Evolutionary conservation across 2,113 vertebrate genomes (phyloP).

Genomic region (Halichoeres trimaculatus): DNA sequence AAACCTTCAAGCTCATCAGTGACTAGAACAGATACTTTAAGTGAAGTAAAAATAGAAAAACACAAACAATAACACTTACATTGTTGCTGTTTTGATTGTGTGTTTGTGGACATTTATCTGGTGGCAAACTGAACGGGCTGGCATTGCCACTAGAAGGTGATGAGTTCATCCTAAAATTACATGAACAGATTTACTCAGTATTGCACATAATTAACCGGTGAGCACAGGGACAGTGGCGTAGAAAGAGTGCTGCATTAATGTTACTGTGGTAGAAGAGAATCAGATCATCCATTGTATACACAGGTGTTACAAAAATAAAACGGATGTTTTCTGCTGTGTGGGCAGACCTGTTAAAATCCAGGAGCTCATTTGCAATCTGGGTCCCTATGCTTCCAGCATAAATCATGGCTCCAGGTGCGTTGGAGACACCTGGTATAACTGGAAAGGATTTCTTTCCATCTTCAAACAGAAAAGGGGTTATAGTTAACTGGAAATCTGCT

Average conservation of each 20-base stretch:
- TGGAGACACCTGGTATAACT: slow-evolving; percentile 84
- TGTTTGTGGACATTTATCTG: slow-evolving; percentile 84
- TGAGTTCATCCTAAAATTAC: slow-evolving; percentile 84
- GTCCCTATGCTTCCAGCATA: slow-evolving; percentile 92
- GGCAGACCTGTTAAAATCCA: slow-evolving; percentile 90
- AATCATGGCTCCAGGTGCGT: slow-evolving; percentile 84
- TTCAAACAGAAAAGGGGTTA: slow-evolving; percentile 63
- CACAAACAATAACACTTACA: slow-evolving; percentile 78
- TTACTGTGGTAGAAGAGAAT: too few species aligned
- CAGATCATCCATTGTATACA: too few species aligned
- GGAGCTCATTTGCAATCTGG: slow-evolving; percentile 90
- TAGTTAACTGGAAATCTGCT: neutral
- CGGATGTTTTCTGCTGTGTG: neutral
- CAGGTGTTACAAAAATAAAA: neutral
- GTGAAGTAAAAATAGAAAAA: neutral
- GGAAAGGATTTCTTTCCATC: slow-evolving; percentile 85
- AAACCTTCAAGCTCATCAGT: neutral
- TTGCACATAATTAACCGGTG: neutral
- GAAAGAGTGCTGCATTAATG: neutral
- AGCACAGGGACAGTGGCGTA: neutral
- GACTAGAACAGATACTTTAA: neutral
- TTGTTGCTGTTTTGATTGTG: slow-evolving; percentile 78
- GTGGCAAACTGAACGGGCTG: slow-evolving; percentile 84
- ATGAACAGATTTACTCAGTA: slow-evolving; percentile 17
- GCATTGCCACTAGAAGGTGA: slow-evolving; percentile 87